Evolutionary conservation across 2,797 vertebrate genomes (phyloP).

Genomic region (Poliocrania exsul): DNA sequence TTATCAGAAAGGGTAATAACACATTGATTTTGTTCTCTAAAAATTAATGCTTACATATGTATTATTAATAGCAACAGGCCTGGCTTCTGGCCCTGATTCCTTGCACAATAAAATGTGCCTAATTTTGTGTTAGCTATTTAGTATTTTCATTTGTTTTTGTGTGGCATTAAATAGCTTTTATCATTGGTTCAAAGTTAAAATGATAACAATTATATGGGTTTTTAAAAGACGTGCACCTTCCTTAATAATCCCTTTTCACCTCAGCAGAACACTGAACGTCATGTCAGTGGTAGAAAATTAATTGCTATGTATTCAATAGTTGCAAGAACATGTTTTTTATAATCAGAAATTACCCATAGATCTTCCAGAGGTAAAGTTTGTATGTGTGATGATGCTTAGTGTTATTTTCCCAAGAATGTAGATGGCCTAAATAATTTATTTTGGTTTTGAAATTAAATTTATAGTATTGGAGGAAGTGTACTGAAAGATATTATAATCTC

Average conservation of each 20-base stretch:
- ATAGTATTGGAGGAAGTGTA: background rate
- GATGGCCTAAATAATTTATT: background rate
- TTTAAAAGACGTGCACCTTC: background rate
- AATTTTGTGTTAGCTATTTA: background rate
- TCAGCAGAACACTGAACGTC: background rate
- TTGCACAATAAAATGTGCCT: background rate
- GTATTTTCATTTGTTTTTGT: background rate
- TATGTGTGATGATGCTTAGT: background rate
- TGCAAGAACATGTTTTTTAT: background rate
- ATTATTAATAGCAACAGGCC: background rate
- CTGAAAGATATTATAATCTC: background rate
- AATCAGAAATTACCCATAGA: background rate
- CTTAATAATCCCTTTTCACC: background rate
- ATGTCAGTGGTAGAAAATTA: background rate
- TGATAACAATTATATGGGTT: fast-evolving
- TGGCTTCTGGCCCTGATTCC: background rate
- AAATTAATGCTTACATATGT: background rate
- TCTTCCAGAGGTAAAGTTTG: background rate
- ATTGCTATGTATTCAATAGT: background rate
- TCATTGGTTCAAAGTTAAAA: background rate
- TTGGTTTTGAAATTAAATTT: background rate
- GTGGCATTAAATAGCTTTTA: background rate
- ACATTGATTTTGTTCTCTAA: background rate
- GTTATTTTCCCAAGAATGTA: background rate
- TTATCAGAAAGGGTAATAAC: background rate